Evolutionary conservation across 2,888 invertebrate genomes (phyloP).

Genomic region (Watsonalla binaria): DNA sequence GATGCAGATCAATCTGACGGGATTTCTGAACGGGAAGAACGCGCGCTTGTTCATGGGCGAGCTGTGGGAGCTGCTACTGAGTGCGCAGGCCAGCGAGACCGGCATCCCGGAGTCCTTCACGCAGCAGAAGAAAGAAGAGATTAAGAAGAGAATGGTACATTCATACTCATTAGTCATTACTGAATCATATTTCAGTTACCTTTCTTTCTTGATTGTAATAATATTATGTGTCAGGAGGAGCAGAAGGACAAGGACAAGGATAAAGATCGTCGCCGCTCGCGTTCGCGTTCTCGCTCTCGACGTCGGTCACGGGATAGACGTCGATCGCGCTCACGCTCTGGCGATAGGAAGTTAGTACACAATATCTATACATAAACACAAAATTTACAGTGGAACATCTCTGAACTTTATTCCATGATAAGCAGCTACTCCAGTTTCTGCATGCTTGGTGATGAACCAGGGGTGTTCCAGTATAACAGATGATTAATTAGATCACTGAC

Average conservation of each 20-base stretch:
- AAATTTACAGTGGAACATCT: background rate
- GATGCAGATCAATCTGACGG: constrained; percentile 99
- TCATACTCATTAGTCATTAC: too few species aligned
- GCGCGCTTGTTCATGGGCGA: constrained; percentile 98
- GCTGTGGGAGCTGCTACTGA: constrained; percentile 95
- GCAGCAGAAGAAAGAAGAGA: constrained; percentile 97
- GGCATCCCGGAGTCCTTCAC: constrained; percentile 97
- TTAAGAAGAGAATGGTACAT: constrained; percentile 90
- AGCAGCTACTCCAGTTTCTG: too few species aligned
- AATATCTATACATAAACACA: background rate
- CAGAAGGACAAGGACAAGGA: constrained; percentile 84
- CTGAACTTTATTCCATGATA: too few species aligned
- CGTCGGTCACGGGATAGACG: constrained; percentile 51
- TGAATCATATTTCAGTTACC: too few species aligned
- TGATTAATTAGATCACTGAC: too few species aligned
- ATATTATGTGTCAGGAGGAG: constrained; percentile 41
- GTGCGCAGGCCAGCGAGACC: constrained; percentile 96
- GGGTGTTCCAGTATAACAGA: too few species aligned
- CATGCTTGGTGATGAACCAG: too few species aligned
- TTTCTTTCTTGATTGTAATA: background rate
- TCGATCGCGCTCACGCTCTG: constrained; percentile 58
- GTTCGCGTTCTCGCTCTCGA: constrained; percentile 57
- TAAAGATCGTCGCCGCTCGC: constrained; percentile 78
- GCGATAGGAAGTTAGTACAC: constrained; percentile 61
- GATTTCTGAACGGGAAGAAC: constrained; percentile 98